A percentile compares a stretch with the other conserved stretches of the same genome.
Conservation (phyloP, 2,797 vertebrate species). For the Myiotriccus ornatus region DNA sequence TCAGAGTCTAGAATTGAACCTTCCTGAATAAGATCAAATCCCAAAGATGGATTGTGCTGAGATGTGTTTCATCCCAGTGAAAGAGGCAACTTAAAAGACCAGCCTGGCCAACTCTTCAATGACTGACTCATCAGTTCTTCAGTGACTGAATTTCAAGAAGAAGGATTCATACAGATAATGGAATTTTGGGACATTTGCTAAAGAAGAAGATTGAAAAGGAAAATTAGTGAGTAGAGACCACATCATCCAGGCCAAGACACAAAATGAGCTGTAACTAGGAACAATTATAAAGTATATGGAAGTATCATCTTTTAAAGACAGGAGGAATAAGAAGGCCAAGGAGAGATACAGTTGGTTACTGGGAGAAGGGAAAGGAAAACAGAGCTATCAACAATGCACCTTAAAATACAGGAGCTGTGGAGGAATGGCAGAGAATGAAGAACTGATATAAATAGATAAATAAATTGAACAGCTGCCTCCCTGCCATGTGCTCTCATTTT, state of each 20-base stretch:
- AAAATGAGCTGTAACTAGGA: background rate
- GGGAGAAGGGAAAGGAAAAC: background rate
- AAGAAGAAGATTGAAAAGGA: background rate
- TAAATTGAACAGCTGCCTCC: constrained; percentile 10
- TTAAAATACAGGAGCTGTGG: background rate
- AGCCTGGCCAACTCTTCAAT: background rate
- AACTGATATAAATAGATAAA: background rate
- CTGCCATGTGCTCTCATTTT: background rate
- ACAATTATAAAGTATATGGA: background rate
- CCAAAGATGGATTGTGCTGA: background rate
- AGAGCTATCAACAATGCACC: background rate
- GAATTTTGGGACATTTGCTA: background rate
- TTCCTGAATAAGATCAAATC: background rate
- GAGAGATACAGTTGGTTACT: background rate
- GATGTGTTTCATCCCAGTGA: background rate
- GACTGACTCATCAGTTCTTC: background rate
- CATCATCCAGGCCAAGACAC: background rate
- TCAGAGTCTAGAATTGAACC: background rate
- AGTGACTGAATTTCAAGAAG: background rate
- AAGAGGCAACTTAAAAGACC: background rate
- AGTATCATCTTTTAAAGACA: background rate
- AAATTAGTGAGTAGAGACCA: background rate
- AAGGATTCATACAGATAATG: background rate
- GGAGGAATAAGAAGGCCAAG: background rate
- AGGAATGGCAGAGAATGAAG: background rate